These are phyloP conservation scores for Orchesella cincta DNA, from an alignment of 1,140 invertebrate species.

Conservation along the genomic window DNA sequence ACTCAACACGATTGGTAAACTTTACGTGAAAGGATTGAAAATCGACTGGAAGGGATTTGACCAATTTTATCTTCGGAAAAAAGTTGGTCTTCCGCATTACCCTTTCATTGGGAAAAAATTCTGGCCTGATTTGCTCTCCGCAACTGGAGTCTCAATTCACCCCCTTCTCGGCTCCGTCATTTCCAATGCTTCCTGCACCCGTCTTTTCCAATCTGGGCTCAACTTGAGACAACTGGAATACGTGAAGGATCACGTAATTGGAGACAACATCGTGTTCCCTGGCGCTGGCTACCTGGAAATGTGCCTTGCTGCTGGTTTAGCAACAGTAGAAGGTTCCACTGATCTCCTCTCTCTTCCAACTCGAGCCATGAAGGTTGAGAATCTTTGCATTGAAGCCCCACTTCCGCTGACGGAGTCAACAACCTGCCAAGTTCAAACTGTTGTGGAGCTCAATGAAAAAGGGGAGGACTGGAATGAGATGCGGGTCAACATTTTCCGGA, in stretches of 20 bases:
- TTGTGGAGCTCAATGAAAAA: too few relatives aligned
- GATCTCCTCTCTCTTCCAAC: too few relatives aligned
- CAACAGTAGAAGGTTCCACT: too few relatives aligned
- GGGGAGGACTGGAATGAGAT: too few relatives aligned
- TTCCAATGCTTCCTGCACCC: background rate
- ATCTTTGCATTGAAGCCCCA: too few relatives aligned
- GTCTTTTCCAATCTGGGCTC: slow-evolving; percentile 23
- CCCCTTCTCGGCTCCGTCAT: slow-evolving; percentile 34
- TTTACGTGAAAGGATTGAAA: slow-evolving; percentile 30
- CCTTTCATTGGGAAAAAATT: slow-evolving; percentile 33
- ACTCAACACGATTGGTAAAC: slow-evolving; percentile 14
- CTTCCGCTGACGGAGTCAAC: too few relatives aligned
- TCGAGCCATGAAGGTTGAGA: too few relatives aligned
- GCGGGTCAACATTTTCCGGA: too few relatives aligned
- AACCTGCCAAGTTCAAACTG: too few relatives aligned
- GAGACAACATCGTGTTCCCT: slow-evolving; percentile 32
- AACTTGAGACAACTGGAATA: slow-evolving; percentile 21
- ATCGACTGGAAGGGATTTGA: slow-evolving; percentile 41
- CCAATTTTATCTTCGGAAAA: background rate
- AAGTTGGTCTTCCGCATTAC: slow-evolving; percentile 33
- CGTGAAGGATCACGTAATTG: slow-evolving; percentile 38
- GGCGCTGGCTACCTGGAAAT: slow-evolving; percentile 39
- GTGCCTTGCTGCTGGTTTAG: slow-evolving; percentile 34
- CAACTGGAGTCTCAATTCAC: slow-evolving; percentile 8
- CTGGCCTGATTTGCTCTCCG: slow-evolving; percentile 7